phyloP scores from a whole-genome alignment of 23 tunicate species.

The Corella eumyota region DNA sequence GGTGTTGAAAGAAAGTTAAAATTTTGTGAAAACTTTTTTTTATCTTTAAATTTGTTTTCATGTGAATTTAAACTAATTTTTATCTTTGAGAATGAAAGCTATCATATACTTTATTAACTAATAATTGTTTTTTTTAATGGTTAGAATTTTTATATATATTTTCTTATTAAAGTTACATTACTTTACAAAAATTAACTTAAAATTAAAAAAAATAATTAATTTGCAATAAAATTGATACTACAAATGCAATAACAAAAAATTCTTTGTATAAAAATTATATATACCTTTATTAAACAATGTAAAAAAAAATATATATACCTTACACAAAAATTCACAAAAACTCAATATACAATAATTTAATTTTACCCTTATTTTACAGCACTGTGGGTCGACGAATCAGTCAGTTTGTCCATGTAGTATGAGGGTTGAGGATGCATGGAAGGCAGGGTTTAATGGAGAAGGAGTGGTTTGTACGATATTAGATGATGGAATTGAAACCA shows the following conservation, averaged over 20 bases:
- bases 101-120: no score
- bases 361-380: conserved; percentile 23
- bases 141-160: no score
- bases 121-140: no score
- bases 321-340: not conserved
- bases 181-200: no score
- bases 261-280: not conserved
- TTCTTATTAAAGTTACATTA: no score
- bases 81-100: no score
- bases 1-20: no score
- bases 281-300: not conserved
- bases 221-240: not conserved
- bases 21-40: no score
- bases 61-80: no score
- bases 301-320: not conserved
- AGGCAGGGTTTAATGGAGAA: conserved; percentile 74
- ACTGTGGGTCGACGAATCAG: conserved; percentile 40
- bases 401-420: conserved; percentile 63
- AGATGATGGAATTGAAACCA: conserved; percentile 93
- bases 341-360: no score
- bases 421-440: conserved; percentile 89
- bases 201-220: not conserved
- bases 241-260: not conserved
- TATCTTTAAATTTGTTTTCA: no score
- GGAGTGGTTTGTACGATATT: conserved; percentile 84